Evolutionary conservation across 2,888 invertebrate genomes (phyloP), one percentile per base, ranked within the genome.

Genomic region (Colletes collaris): DNA sequence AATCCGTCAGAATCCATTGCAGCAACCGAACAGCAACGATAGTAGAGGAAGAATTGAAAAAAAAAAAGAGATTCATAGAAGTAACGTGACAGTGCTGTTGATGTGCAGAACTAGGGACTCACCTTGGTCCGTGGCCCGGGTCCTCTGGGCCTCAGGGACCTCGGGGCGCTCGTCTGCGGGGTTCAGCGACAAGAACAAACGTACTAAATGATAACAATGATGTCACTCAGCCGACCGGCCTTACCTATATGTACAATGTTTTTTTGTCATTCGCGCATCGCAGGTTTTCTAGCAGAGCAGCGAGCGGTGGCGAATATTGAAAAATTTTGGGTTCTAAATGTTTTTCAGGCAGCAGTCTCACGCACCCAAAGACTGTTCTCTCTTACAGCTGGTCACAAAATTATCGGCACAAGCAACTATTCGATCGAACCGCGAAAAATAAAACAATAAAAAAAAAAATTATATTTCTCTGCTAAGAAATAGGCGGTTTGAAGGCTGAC

Each of bases 151-250:
- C 87, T 89, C 89, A 85, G 89, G 89, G 88, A 91, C 88, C 87
- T 89, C 90, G 83, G 89, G 81, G 83, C 88, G 88, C 84, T 90
- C 89, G 84, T 91, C 94, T 93, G 95, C 96, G 96, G 96, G 95
- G 94, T 96, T 96, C 95, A 97, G 95, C 95, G 95, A 96, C 95
- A 95, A 94, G 94, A 95, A 95, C 94, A 95, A 94, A 94, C 94
- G 95, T 94, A 95, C 95, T 95, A 94, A 94, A 95, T 95, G 93
- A 93, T 92, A 92, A 91, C 91, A 92, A 91, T 91, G 90, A 91
- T 87, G 87, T 91, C 91, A 91, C 89, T 89, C 90, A 90, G 89
- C 90, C 88, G 86, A 90, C 87, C 86, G 89, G 86, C 86, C 86
- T 81, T 88, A 83, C 81, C 81, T 85, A 85, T 78, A 83, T 85